These are phyloP conservation scores for Caracal caracal DNA, from an alignment of 2,113 vertebrate genomes.

Conservation along the genomic window DNA sequence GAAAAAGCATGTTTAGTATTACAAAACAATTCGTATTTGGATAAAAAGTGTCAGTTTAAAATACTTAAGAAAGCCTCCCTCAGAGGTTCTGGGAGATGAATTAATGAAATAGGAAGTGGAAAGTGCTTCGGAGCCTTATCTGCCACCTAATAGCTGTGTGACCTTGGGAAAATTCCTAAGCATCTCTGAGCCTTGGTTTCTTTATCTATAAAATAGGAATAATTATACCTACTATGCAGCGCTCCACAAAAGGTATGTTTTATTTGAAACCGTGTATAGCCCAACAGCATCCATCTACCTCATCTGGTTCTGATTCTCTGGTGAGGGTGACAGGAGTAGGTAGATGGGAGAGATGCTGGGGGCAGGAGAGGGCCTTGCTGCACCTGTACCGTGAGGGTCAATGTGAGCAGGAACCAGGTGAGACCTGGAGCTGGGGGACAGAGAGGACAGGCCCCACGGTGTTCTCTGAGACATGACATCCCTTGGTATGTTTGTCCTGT, in stretches of 20 bases:
- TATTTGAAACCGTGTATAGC: not conserved
- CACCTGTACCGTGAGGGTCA: not conserved
- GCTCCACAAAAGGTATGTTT: not conserved
- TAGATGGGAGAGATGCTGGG: not conserved
- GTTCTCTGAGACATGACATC: not conserved
- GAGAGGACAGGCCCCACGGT: not conserved
- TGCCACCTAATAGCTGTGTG: not conserved
- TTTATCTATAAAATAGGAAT: constrained; percentile 8
- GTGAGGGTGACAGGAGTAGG: not conserved
- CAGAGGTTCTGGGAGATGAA: not conserved
- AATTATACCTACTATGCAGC: not conserved
- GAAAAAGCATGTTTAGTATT: not conserved
- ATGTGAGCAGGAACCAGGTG: not conserved
- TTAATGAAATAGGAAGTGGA: not conserved
- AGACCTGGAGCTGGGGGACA: not conserved
- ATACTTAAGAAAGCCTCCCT: not conserved
- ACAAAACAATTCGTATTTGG: constrained; percentile 33
- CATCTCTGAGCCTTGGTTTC: not conserved
- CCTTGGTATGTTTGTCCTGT: not conserved
- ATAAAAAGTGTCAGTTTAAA: not conserved
- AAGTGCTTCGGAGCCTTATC: not conserved
- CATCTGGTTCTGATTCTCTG: not conserved
- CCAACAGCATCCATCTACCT: not conserved
- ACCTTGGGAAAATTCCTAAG: constrained; percentile 1
- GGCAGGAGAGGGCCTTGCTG: not conserved